Evolutionary conservation across 2,797 vertebrate genomes (phyloP), one percentile per base, ranked within the genome.

Genomic region (Simalia tracyae): DNA sequence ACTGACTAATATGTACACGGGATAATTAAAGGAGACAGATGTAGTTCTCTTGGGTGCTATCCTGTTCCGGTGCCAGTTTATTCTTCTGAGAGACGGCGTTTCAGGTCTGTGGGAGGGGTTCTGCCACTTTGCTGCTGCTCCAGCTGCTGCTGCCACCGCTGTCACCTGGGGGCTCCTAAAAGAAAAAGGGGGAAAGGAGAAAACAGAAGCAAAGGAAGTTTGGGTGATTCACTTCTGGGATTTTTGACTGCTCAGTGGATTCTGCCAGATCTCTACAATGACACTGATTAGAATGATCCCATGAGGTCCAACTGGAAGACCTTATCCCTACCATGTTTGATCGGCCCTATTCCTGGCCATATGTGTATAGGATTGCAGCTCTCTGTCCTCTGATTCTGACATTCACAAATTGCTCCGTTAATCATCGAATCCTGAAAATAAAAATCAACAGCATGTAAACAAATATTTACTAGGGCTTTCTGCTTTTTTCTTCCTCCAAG

Each of bases 11-110:
- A 86, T 93, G 89, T 90, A 85, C 86, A 93, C 57, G 22, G 89
- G 87, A 89, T 88, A 86, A 90, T 90, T 86, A 64, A 92, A 90
- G 88, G 93, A 93, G 89, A 93, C 86, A 88, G 91, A 92, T 88
- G 91, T 88, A 88, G 89, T 86, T 90, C 89, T 90, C 93, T 86
- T 90, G 86, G 91, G 91, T 92, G 89, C 91, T 56, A 19, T 87
- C 66, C 84, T 85, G 46, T 54, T 89, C 81, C 31, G 81, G 19
- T 88, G 93, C 86, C 63, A 90, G 76, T 66, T 72, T 87, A 84
- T 88, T 90, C 86, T 54, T 66, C 50, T 72, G 93, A 90, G 86
- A 90, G 59, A 88, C 12, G 72, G 76, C 86, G 4, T 88, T 85
- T 93, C 93, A 92, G 89, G 91, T 92, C 64, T 90, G 76, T 14